phyloP scores from a whole-genome alignment of 2,888 invertebrate species.

The Gastrophysa polygoni region DNA sequence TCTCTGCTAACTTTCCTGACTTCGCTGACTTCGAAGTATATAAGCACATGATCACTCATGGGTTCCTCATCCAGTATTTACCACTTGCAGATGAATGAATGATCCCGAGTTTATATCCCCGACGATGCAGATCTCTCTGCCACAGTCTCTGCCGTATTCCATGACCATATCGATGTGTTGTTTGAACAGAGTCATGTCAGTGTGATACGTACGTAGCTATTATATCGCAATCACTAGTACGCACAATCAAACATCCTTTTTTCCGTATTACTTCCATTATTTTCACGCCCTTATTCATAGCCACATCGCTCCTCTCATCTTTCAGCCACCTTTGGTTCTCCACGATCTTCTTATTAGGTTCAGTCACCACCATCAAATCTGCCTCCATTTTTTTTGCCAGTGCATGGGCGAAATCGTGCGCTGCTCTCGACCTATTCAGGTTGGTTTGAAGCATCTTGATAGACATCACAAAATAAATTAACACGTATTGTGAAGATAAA shows the following conservation, averaged over 20 bases:
- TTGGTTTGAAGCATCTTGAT: not conserved
- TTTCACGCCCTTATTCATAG: not conserved
- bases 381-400: not conserved
- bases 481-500: no score
- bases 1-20: not conserved
- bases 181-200: not conserved
- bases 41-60: not conserved
- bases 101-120: not conserved
- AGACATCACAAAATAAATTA: no score
- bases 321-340: not conserved
- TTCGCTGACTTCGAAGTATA: not conserved
- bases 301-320: not conserved
- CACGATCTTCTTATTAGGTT: not conserved
- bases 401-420: not conserved
- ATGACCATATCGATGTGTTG: not conserved
- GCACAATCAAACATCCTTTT: not conserved
- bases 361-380: not conserved
- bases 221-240: not conserved
- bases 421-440: not conserved
- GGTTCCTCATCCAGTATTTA: constrained; percentile 12
- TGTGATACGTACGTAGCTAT: not conserved
- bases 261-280: not conserved
- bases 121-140: not conserved
- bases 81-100: no score
- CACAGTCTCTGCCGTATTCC: not conserved